These are phyloP conservation scores for Pachyseris speciosa DNA, from an alignment of 64 coral and sea anemone genomes.

Conservation along the genomic window DNA sequence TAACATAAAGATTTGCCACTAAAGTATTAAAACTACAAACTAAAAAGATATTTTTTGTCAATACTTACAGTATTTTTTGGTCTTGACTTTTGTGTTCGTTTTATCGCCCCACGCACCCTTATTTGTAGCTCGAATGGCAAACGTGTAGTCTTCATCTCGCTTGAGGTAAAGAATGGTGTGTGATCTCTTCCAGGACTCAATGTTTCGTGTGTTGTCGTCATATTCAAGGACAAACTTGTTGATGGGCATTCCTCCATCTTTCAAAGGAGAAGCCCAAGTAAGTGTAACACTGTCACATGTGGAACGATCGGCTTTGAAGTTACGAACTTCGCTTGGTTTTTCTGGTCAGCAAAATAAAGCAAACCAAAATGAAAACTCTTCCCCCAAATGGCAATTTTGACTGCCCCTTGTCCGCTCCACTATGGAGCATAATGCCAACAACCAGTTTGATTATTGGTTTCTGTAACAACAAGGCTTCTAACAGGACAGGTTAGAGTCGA, in stretches of 20 bases:
- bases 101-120: not conserved
- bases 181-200: constrained; percentile 15
- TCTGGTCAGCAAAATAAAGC: not conserved
- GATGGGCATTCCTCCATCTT: constrained; percentile 53
- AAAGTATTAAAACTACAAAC: no score
- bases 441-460: no score
- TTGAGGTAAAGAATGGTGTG: constrained; percentile 21
- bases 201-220: not conserved
- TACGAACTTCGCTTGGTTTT: not conserved
- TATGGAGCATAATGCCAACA: no score
- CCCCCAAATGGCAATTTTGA: no score
- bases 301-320: not conserved
- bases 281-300: constrained; percentile 26
- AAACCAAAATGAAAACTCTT: no score
- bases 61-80: constrained; percentile 61
- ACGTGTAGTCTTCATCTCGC: constrained; percentile 1
- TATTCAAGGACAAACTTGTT: constrained; percentile 40
- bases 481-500: no score
- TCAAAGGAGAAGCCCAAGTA: constrained; percentile 17
- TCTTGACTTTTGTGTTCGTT: not conserved
- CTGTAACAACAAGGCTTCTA: no score
- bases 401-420: no score
- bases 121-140: constrained; percentile 22
- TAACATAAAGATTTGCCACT: no score
- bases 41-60: no score